Evolutionary conservation across 2,797 vertebrate species (phyloP).

Genomic region (Thalassophryne amazonica): DNA sequence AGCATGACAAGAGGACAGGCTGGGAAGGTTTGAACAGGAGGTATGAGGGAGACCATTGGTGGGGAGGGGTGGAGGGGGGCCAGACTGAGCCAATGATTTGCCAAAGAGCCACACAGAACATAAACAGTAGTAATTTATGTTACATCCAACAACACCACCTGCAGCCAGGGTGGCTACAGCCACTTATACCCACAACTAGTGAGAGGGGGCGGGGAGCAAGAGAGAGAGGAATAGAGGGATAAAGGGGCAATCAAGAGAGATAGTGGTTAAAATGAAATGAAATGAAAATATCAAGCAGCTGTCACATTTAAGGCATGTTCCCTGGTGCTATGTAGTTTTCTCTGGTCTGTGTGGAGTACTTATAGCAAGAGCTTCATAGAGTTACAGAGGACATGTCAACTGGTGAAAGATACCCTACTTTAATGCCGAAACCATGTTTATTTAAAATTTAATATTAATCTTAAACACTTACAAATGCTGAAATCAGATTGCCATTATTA

Average conservation of each 20-base stretch:
- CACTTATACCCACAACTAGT: slow-evolving; percentile 24
- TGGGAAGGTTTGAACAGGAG: neutral
- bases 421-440: slow-evolving; percentile 33
- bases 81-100: slow-evolving; percentile 44
- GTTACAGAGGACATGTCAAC: slow-evolving; percentile 31
- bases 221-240: neutral
- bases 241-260: neutral
- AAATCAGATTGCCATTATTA: slow-evolving; percentile 43
- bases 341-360: slow-evolving; percentile 38
- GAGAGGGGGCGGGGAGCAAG: slow-evolving; percentile 1
- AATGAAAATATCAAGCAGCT: slow-evolving; percentile 33
- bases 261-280: slow-evolving; percentile 17
- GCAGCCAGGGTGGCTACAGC: slow-evolving; percentile 18
- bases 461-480: slow-evolving; percentile 32
- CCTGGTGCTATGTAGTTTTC: slow-evolving; percentile 25
- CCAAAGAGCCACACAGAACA: slow-evolving; percentile 42
- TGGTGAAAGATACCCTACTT: slow-evolving; percentile 6
- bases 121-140: slow-evolving; percentile 63
- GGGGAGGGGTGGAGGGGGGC: neutral
- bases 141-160: slow-evolving; percentile 52
- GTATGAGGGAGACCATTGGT: neutral
- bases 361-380: slow-evolving; percentile 31
- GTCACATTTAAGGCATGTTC: slow-evolving; percentile 24
- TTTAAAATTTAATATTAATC: slow-evolving; percentile 40
- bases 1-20: neutral